Evolutionary conservation across 2,113 vertebrate genomes (phyloP).

Genomic region (Myotis lucifugus): DNA sequence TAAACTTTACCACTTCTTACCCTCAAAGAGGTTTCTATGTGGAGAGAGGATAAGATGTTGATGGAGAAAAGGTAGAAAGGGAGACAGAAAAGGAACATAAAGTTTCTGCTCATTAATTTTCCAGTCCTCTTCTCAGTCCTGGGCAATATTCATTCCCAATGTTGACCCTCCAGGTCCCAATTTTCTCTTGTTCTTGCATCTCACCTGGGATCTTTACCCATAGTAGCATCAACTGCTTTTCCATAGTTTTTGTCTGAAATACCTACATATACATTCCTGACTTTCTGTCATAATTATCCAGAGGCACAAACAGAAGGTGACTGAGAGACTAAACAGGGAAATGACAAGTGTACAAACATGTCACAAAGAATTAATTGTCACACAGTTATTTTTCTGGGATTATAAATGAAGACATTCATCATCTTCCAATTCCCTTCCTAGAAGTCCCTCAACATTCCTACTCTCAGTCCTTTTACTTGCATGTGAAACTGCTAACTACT

Average conservation of each 20-base stretch:
- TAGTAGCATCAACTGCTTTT: not conserved
- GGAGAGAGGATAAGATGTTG: not conserved
- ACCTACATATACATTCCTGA: not conserved
- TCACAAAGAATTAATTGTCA: not conserved
- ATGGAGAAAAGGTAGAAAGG: not conserved
- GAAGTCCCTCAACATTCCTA: not conserved
- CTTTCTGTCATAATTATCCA: not conserved
- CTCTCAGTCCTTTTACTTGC: not conserved
- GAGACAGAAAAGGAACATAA: not conserved
- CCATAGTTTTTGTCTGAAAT: not conserved
- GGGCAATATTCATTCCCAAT: not conserved
- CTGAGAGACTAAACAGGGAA: not conserved
- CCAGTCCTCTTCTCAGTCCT: not conserved
- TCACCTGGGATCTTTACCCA: not conserved
- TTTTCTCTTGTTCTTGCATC: not conserved
- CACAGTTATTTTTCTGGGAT: not conserved
- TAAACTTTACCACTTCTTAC: not conserved
- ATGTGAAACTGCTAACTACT: not conserved
- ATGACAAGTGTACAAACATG: not conserved
- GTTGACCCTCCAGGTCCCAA: not conserved
- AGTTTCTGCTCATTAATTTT: not conserved
- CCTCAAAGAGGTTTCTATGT: not conserved
- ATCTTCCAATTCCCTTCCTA: not conserved
- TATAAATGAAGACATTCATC: not conserved
- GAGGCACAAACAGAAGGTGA: not conserved